A percentile compares a stretch with the other conserved stretches of the same genome.
Conservation (phyloP, 2,797 vertebrate species). For the Pseudomugil tenellus region DNA sequence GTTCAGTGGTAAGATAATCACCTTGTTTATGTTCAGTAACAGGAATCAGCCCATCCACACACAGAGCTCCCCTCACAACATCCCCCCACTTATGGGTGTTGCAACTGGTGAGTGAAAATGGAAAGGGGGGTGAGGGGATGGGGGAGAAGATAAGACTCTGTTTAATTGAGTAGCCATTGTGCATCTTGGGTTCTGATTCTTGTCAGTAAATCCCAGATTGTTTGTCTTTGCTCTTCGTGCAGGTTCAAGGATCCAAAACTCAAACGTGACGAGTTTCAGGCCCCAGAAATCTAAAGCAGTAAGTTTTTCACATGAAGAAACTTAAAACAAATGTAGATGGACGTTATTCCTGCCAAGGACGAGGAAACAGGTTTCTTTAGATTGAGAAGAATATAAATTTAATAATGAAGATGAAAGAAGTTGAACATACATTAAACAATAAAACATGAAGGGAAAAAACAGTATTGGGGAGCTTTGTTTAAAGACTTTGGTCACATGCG, state of each 20-base stretch:
- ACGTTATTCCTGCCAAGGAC: too few species aligned
- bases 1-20: not conserved
- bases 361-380: too few species aligned
- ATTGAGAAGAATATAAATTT: too few species aligned
- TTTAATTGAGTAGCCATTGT: not conserved
- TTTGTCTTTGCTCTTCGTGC: constrained; percentile 13
- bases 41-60: constrained; percentile 36
- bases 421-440: too few species aligned
- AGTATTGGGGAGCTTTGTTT: too few species aligned
- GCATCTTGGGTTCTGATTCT: not conserved
- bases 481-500: too few species aligned
- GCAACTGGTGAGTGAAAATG: constrained; percentile 41
- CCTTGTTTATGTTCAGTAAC: constrained; percentile 22
- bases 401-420: too few species aligned
- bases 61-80: constrained; percentile 3
- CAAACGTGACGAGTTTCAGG: constrained; percentile 15
- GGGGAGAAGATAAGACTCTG: too few species aligned
- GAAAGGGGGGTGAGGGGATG: too few species aligned
- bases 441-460: too few species aligned
- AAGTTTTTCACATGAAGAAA: constrained; percentile 40
- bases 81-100: not conserved
- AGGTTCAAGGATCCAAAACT: constrained; percentile 38
- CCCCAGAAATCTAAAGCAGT: constrained; percentile 47
- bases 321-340: too few species aligned
- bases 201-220: not conserved